Conservation (phyloP, 2,113 vertebrate genomes). For the Hippocampus comes region DNA sequence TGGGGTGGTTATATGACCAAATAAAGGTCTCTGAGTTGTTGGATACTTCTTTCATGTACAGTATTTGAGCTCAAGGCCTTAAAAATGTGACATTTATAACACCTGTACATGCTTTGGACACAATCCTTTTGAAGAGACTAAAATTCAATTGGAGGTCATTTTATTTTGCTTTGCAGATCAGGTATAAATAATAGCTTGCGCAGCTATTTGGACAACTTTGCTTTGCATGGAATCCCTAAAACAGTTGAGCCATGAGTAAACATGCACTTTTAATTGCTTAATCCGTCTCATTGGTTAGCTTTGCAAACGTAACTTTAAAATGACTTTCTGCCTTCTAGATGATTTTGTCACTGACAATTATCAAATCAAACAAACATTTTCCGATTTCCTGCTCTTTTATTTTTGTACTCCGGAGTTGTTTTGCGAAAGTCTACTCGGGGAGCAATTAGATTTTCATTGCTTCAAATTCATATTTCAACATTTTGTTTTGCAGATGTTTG, state of each 20-base stretch:
- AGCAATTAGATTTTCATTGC: not conserved
- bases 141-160: not conserved
- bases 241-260: slow-evolving; percentile 25
- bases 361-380: not conserved
- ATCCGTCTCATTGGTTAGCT: slow-evolving; percentile 17
- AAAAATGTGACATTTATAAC: not conserved
- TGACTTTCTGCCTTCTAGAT: not conserved
- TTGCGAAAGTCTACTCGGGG: not conserved
- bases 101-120: not conserved
- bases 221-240: slow-evolving; percentile 13
- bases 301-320: slow-evolving; percentile 4
- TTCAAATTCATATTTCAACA: not conserved
- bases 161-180: not conserved
- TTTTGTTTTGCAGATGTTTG: slow-evolving; percentile 1
- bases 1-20: slow-evolving; percentile 1
- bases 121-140: not conserved
- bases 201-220: slow-evolving; percentile 14
- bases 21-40: not conserved
- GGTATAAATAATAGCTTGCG: slow-evolving; percentile 7
- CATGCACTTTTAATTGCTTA: slow-evolving; percentile 27
- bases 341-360: not conserved
- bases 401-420: not conserved
- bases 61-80: not conserved
- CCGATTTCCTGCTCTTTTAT: not conserved
- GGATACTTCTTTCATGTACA: not conserved